These are phyloP conservation scores for Mola mola DNA, from an alignment of 2,113 vertebrate species.

Conservation along the genomic window DNA sequence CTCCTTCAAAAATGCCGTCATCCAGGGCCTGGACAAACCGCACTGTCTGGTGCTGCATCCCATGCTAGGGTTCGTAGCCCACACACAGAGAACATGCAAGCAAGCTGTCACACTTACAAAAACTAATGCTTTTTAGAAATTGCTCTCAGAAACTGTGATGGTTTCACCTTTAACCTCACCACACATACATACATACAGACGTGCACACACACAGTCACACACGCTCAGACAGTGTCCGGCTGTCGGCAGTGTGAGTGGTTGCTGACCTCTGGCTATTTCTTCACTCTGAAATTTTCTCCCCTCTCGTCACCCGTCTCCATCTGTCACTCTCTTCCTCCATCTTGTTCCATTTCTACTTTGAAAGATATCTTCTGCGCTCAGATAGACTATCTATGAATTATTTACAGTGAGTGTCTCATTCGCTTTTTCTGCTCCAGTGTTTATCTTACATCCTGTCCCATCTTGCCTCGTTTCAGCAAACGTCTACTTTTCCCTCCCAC, in stretches of 20 bases:
- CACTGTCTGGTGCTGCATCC: conserved; percentile 95
- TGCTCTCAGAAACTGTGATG: conserved; percentile 38
- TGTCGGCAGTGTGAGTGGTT: conserved; percentile 33
- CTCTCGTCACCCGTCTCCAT: conserved; percentile 7
- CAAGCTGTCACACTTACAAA: conserved; percentile 17
- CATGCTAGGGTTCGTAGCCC: conserved; percentile 83
- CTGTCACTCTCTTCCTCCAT: conserved; percentile 7
- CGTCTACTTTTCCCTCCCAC: conserved; percentile 17
- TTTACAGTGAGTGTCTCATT: conserved; percentile 39
- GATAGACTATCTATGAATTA: conserved; percentile 42
- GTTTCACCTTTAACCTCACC: conserved; percentile 33
- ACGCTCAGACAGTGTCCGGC: conserved; percentile 18
- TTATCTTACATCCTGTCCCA: conserved; percentile 41
- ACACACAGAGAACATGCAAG: conserved; percentile 6
- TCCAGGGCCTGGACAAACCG: conserved; percentile 94
- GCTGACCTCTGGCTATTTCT: conserved; percentile 48
- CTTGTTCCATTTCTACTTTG: conserved; percentile 36
- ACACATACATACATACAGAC: conserved; percentile 10
- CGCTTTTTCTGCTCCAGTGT: conserved; percentile 45
- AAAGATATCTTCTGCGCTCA: conserved; percentile 17
- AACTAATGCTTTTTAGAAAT: too few relatives aligned
- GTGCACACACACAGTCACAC: background rate
- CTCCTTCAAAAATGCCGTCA: conserved; percentile 97
- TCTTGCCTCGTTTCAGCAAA: conserved; percentile 35
- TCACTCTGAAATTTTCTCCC: conserved; percentile 31